Evolutionary conservation across 2,888 invertebrate species (phyloP).

Genomic region (Zaprionus lineosus): DNA sequence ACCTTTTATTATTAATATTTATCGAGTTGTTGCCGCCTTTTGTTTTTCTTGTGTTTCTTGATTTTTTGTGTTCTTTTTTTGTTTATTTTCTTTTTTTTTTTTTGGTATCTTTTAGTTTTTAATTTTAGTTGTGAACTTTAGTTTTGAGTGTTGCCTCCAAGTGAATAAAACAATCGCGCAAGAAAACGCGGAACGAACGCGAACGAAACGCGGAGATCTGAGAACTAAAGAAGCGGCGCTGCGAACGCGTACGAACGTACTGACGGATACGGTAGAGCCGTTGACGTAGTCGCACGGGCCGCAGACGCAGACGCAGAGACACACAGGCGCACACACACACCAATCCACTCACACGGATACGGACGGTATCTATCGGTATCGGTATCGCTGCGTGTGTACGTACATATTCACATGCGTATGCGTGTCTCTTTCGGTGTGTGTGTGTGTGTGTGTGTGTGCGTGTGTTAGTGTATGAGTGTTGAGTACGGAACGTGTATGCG

Average conservation of each 20-base stretch:
- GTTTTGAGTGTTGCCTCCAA: constrained; percentile 18
- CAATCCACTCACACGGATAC: constrained; percentile 20
- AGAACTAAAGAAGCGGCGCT: constrained; percentile 72
- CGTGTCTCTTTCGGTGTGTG: neutral
- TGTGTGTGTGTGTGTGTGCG: neutral
- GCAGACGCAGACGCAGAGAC: constrained; percentile 34
- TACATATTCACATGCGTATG: neutral
- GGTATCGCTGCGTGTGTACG: constrained; percentile 50
- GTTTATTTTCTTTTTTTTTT: constrained; percentile 1
- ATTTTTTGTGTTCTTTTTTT: neutral
- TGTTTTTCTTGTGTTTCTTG: constrained; percentile 10
- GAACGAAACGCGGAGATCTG: constrained; percentile 56
- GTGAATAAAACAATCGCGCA: constrained; percentile 53
- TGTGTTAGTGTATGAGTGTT: neutral
- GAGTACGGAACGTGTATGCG: constrained; percentile 22
- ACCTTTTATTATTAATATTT: constrained; percentile 29
- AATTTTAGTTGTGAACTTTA: neutral
- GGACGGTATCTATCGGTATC: constrained; percentile 52
- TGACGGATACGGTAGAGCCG: constrained; percentile 68
- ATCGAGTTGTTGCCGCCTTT: neutral
- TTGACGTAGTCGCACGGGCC: constrained; percentile 73
- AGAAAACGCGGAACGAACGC: constrained; percentile 53
- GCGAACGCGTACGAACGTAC: constrained; percentile 78
- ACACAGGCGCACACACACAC: constrained; percentile 14
- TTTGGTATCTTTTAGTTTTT: constrained; percentile 2